These are phyloP conservation scores for Aselliscus stoliczkanus DNA, from an alignment of 2,797 vertebrate genomes.

Conservation along the genomic window DNA sequence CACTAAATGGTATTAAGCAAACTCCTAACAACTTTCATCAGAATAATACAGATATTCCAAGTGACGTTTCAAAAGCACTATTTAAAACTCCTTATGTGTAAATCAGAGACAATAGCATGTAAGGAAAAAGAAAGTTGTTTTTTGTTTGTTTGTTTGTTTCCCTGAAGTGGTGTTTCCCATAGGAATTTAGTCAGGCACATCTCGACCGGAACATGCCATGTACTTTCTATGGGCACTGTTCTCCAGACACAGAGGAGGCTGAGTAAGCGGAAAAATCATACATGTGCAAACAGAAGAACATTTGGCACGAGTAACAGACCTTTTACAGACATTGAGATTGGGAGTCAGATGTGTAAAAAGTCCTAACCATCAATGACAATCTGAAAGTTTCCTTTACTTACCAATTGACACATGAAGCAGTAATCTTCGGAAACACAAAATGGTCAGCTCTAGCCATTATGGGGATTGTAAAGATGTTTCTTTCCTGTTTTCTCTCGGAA, in stretches of 20 bases:
- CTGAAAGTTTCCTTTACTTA: not conserved
- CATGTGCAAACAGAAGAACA: not conserved
- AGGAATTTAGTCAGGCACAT: not conserved
- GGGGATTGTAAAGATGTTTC: not conserved
- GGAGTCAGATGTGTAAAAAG: not conserved
- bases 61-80: not conserved
- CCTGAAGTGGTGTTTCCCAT: not conserved
- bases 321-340: not conserved
- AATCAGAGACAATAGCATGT: not conserved
- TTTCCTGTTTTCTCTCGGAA: not conserved
- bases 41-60: slow-evolving; percentile 43
- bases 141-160: too few relatives aligned
- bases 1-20: not conserved
- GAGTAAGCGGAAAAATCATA: not conserved
- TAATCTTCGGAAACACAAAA: not conserved
- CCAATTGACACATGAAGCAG: not conserved
- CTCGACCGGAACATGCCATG: not conserved
- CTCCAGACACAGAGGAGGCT: not conserved
- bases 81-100: slow-evolving; percentile 1
- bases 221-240: not conserved
- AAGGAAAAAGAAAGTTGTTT: not conserved
- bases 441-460: not conserved
- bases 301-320: not conserved
- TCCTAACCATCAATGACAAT: not conserved
- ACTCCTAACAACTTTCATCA: not conserved